These are phyloP conservation scores for Atherinomorus stipes DNA, from an alignment of 2,113 vertebrate genomes.

Conservation along the genomic window DNA sequence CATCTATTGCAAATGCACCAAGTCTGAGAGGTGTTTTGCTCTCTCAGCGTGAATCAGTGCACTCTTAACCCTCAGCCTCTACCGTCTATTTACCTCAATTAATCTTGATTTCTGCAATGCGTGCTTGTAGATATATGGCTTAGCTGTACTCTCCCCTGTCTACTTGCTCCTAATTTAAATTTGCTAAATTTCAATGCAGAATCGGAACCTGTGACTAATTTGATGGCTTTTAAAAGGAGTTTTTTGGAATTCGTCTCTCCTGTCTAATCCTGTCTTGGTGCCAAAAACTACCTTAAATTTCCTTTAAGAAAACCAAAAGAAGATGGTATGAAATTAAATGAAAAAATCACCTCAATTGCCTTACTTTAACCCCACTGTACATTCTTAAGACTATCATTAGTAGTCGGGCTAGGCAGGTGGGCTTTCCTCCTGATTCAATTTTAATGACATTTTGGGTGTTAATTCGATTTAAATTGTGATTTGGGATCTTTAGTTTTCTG, in stretches of 20 bases:
- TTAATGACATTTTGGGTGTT: no score
- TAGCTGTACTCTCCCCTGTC: not conserved
- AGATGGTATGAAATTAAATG: not conserved
- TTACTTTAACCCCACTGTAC: not conserved
- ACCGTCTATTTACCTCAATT: constrained; percentile 13
- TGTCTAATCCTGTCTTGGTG: not conserved
- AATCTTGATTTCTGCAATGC: not conserved
- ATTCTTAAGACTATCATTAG: no score
- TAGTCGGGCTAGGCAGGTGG: no score
- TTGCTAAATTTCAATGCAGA: not conserved
- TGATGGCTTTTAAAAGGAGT: not conserved
- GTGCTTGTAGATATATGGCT: not conserved
- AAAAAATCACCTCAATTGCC: not conserved
- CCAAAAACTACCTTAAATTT: not conserved
- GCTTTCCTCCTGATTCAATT: no score
- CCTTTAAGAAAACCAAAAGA: not conserved
- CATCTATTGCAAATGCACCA: constrained; percentile 3
- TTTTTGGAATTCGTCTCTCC: not conserved
- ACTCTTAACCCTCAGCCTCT: not conserved
- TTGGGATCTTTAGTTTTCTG: no score
- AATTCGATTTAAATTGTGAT: no score
- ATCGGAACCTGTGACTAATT: not conserved
- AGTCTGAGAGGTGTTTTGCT: not conserved
- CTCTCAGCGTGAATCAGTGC: constrained; percentile 2
- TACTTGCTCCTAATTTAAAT: not conserved